Conservation (phyloP, 2,888 invertebrate genomes). For the Chironomus riparius region DNA sequence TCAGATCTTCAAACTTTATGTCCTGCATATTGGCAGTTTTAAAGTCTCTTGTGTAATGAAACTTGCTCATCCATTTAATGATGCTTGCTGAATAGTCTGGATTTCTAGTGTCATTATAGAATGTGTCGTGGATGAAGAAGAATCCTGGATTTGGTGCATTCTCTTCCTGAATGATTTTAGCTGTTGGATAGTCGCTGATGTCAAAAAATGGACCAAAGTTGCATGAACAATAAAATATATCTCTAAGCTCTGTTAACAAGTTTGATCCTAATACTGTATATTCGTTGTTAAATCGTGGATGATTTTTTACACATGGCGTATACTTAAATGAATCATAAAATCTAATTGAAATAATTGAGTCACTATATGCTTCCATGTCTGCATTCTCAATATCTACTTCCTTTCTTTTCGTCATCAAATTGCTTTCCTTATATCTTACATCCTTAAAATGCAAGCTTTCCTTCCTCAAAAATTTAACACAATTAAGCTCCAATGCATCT, state of each 20-base stretch:
- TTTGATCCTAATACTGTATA: slow-evolving; percentile 58
- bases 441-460: neutral
- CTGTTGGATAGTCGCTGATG: slow-evolving; percentile 46
- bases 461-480: neutral
- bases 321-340: slow-evolving; percentile 45
- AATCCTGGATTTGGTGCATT: slow-evolving; percentile 47
- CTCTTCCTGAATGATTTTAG: slow-evolving; percentile 28
- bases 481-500: slow-evolving; percentile 5
- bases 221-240: slow-evolving; percentile 63
- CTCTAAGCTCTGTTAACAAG: slow-evolving; percentile 59
- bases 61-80: slow-evolving; percentile 51
- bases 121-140: slow-evolving; percentile 68
- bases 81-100: slow-evolving; percentile 58
- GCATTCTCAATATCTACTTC: neutral
- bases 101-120: slow-evolving; percentile 65
- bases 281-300: slow-evolving; percentile 46
- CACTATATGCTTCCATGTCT: slow-evolving; percentile 36
- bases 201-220: slow-evolving; percentile 56
- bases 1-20: slow-evolving; percentile 46
- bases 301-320: slow-evolving; percentile 31
- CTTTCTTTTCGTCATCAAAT: neutral
- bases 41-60: slow-evolving; percentile 43
- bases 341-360: slow-evolving; percentile 43
- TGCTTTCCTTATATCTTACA: neutral
- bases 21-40: slow-evolving; percentile 49